These are phyloP conservation scores for Tragulus kanchil DNA, from an alignment of 2,113 vertebrate species.

Conservation along the genomic window DNA sequence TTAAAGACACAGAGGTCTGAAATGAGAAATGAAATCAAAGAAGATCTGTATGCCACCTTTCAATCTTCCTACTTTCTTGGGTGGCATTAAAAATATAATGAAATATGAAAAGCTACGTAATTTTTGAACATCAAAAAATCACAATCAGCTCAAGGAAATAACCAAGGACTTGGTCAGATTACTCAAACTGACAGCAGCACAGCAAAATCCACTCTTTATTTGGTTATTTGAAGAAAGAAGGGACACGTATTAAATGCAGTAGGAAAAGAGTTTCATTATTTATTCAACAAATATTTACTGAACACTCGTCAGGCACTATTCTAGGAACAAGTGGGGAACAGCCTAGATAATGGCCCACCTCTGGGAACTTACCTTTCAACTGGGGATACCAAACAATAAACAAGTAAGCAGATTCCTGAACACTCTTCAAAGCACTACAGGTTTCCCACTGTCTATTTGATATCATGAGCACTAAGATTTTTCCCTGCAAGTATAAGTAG, in stretches of 20 bases:
- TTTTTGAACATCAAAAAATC: neutral
- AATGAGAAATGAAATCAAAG: constrained; percentile 67
- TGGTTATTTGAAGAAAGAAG: neutral
- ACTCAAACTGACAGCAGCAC: neutral
- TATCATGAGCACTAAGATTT: neutral
- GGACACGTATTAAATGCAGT: neutral
- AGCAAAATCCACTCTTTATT: constrained; percentile 29
- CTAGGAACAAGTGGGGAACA: neutral
- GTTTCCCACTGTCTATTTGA: neutral
- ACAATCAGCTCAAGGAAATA: neutral
- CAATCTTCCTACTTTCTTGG: constrained; percentile 24
- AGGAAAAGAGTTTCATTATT: neutral
- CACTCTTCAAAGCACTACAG: neutral
- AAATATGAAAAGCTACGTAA: neutral
- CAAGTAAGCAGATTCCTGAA: neutral
- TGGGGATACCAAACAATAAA: neutral
- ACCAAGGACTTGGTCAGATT: neutral
- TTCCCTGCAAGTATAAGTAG: constrained; percentile 40
- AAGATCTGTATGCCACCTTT: neutral
- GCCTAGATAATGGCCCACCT: neutral
- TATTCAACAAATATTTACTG: neutral
- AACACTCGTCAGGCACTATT: neutral
- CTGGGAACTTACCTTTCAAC: constrained; percentile 35
- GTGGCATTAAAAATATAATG: constrained; percentile 40
- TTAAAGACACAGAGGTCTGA: constrained; percentile 87